phyloP scores from a whole-genome alignment of 2,797 vertebrate genomes.

The Dromococcyx pavoninus region DNA sequence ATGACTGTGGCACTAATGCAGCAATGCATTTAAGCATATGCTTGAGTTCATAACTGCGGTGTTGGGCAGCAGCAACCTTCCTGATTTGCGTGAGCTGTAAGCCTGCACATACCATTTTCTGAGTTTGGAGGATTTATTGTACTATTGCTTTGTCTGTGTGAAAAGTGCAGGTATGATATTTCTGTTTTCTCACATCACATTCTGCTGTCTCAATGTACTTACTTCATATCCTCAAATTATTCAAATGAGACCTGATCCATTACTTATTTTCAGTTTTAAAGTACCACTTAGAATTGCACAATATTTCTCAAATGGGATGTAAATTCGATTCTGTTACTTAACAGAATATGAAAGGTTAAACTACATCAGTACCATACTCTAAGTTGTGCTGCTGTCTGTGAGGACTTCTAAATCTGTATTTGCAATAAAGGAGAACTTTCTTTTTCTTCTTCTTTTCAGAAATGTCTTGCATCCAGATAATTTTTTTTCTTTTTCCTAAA shows the following conservation, averaged over 20 bases:
- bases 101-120: neutral
- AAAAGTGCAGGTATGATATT: neutral
- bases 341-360: neutral
- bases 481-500: neutral
- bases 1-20: neutral
- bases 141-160: neutral
- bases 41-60: neutral
- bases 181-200: neutral
- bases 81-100: neutral
- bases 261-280: constrained; percentile 17
- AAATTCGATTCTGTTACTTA: neutral
- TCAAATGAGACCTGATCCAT: neutral
- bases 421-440: neutral
- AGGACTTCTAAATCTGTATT: neutral
- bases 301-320: neutral
- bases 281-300: neutral
- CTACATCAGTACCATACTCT: neutral
- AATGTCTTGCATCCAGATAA: neutral
- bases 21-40: constrained; percentile 17
- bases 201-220: neutral
- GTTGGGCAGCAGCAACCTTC: neutral
- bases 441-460: neutral
- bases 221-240: neutral
- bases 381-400: neutral
- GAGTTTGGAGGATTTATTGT: neutral